phyloP scores from a whole-genome alignment of 2,888 invertebrate species.

The Drosophila melanocephala region DNA sequence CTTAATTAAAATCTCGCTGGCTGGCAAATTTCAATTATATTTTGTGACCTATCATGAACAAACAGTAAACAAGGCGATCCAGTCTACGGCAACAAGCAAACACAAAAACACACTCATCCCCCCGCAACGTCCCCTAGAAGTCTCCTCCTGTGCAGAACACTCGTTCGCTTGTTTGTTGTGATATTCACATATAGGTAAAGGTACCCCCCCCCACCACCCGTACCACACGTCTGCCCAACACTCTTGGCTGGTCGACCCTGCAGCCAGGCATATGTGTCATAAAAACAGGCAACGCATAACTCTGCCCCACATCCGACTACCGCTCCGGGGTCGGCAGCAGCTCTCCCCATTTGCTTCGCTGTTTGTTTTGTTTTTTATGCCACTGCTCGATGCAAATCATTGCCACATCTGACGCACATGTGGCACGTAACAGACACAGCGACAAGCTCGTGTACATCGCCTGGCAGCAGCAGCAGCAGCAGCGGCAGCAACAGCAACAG shows the following conservation, averaged over 20 bases:
- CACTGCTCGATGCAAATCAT: conserved; percentile 81
- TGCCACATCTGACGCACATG: conserved; percentile 80
- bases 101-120: neutral
- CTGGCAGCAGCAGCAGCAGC: conserved; percentile 1
- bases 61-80: conserved; percentile 66
- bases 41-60: conserved; percentile 75
- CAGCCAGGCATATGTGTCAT: conserved; percentile 69
- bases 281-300: conserved; percentile 76
- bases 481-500: neutral
- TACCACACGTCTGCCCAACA: neutral
- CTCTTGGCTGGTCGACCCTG: neutral
- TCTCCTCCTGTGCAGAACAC: neutral
- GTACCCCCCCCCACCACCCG: conserved; percentile 7
- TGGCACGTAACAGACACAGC: conserved; percentile 79
- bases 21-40: conserved; percentile 69
- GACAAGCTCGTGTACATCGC: conserved; percentile 66
- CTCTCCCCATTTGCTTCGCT: conserved; percentile 20
- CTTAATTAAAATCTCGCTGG: conserved; percentile 68
- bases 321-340: neutral
- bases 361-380: conserved; percentile 76
- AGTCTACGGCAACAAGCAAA: neutral
- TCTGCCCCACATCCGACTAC: conserved; percentile 45
- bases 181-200: conserved; percentile 52
- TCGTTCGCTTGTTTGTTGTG: conserved; percentile 42
- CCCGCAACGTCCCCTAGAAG: neutral